Evolutionary conservation across 2,797 vertebrate species (phyloP).

Genomic region (Staurois parvus): DNA sequence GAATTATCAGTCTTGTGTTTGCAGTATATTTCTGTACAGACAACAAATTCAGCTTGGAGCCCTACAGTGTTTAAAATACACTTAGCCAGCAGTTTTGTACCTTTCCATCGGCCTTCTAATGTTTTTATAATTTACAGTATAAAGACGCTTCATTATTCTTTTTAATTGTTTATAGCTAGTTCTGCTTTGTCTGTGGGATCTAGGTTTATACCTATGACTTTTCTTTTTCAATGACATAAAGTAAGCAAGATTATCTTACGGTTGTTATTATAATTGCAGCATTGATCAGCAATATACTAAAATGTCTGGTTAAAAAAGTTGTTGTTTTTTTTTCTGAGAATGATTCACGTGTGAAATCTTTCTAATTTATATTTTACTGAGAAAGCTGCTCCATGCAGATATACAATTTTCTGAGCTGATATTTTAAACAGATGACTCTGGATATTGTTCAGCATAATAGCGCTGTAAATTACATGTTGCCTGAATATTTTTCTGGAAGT

Average conservation of each 20-base stretch:
- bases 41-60: neutral
- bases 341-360: constrained; percentile 55
- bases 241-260: constrained; percentile 7
- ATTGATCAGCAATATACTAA: constrained; percentile 39
- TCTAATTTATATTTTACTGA: constrained; percentile 58
- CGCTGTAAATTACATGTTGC: constrained; percentile 50
- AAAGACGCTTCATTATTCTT: neutral
- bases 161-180: neutral
- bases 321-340: constrained; percentile 19
- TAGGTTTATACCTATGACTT: neutral
- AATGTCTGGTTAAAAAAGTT: constrained; percentile 24
- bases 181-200: neutral
- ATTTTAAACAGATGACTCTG: constrained; percentile 56
- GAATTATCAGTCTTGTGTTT: no score
- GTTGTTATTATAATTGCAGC: constrained; percentile 43
- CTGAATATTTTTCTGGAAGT: constrained; percentile 44
- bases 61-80: neutral
- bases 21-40: neutral
- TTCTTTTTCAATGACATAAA: constrained; percentile 9
- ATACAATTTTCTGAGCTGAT: constrained; percentile 46
- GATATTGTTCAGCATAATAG: constrained; percentile 53
- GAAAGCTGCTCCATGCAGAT: constrained; percentile 26
- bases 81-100: neutral
- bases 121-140: neutral
- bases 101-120: neutral